Evolutionary conservation across 2,113 vertebrate species (phyloP).

Genomic region (Percopsis transmontana): DNA sequence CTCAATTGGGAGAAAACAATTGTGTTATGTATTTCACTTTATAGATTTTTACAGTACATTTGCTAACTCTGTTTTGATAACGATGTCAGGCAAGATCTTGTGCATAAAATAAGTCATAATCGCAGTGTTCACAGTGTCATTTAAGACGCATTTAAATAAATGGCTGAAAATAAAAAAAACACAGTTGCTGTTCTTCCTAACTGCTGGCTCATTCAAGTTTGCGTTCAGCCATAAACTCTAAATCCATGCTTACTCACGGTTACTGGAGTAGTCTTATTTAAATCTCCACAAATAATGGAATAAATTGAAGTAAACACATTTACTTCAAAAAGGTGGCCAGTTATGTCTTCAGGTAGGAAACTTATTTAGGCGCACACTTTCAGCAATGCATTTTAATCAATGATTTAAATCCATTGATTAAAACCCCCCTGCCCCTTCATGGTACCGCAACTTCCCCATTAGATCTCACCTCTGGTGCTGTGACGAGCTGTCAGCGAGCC

Average conservation of each 20-base stretch:
- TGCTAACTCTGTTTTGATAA: slow-evolving; percentile 23
- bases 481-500: neutral
- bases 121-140: neutral
- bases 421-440: slow-evolving; percentile 1
- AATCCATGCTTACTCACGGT: no score
- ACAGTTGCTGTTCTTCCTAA: no score
- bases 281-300: neutral
- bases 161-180: neutral
- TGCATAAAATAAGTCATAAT: neutral
- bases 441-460: neutral
- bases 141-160: no score
- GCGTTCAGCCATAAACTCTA: no score
- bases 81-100: neutral
- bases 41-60: slow-evolving; percentile 14
- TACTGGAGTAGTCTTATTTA: neutral
- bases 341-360: neutral
- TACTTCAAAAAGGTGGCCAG: neutral
- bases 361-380: neutral
- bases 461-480: slow-evolving; percentile 6
- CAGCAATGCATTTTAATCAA: slow-evolving; percentile 1
- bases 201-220: neutral
- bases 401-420: slow-evolving; percentile 1
- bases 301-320: no score
- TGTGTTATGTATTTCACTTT: slow-evolving; percentile 39
- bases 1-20: slow-evolving; percentile 59